phyloP scores from a whole-genome alignment of 2,888 invertebrate species.

The Melitaea athalia region DNA sequence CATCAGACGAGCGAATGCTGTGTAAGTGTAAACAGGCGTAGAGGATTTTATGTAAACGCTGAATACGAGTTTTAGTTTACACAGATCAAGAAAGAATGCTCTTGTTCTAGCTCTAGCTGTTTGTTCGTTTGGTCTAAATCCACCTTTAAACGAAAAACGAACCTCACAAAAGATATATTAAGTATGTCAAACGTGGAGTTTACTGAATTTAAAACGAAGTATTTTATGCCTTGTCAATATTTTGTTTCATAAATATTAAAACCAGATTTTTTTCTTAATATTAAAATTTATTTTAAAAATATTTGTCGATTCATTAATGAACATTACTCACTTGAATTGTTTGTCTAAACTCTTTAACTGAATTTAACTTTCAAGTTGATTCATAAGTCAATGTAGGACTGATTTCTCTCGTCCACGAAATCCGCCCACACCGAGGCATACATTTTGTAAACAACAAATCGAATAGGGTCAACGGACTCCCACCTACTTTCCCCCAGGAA shows the following conservation, averaged over 20 bases:
- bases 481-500: slow-evolving; percentile 62
- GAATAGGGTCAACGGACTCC: slow-evolving; percentile 63
- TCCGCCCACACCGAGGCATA: slow-evolving; percentile 41
- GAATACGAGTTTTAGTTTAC: too few relatives aligned
- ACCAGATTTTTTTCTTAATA: too few relatives aligned
- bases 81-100: too few relatives aligned
- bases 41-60: too few relatives aligned
- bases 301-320: slow-evolving; percentile 6
- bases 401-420: slow-evolving; percentile 40
- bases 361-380: slow-evolving; percentile 32
- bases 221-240: neutral
- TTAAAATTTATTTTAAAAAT: neutral
- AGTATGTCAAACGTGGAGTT: neutral
- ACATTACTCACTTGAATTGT: slow-evolving; percentile 8
- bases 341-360: slow-evolving; percentile 17
- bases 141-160: too few relatives aligned
- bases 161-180: neutral
- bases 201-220: neutral
- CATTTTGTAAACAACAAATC: slow-evolving; percentile 46
- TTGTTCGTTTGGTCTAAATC: too few relatives aligned
- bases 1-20: too few relatives aligned
- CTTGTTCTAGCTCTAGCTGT: too few relatives aligned
- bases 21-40: too few relatives aligned
- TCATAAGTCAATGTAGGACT: slow-evolving; percentile 27
- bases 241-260: neutral